Conservation (phyloP, 2,797 vertebrate species). For the Morus bassanus region DNA sequence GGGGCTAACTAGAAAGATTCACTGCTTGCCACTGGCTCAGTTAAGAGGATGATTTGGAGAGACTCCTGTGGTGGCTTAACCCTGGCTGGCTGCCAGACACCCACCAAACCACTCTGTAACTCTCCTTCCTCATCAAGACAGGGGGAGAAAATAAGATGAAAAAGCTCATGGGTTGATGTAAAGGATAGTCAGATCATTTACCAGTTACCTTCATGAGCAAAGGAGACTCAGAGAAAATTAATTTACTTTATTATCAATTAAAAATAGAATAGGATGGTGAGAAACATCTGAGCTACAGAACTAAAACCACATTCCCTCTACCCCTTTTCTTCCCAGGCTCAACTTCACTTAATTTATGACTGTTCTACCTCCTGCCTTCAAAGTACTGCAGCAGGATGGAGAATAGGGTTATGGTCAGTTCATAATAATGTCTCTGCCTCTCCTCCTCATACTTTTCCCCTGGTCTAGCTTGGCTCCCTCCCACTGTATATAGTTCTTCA, state of each 20-base stretch:
- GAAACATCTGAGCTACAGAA: neutral
- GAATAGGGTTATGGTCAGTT: neutral
- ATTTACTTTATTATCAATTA: neutral
- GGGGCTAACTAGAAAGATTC: neutral
- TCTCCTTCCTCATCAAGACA: neutral
- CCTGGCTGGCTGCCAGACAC: neutral
- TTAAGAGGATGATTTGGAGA: neutral
- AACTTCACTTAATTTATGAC: neutral
- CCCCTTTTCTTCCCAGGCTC: neutral
- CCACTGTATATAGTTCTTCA: neutral
- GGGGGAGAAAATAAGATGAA: neutral
- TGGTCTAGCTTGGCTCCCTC: neutral
- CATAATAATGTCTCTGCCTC: neutral
- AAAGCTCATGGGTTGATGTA: neutral
- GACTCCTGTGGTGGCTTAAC: neutral
- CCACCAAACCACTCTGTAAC: neutral
- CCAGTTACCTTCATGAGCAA: neutral
- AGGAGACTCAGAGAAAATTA: neutral
- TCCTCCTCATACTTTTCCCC: neutral
- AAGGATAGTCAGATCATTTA: neutral
- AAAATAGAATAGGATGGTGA: neutral
- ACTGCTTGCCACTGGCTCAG: neutral
- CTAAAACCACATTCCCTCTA: neutral
- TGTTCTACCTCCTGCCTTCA: neutral
- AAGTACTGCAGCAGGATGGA: too few relatives aligned